These are phyloP conservation scores for Mechanitis messenoides DNA, from an alignment of 2,888 invertebrate species.

Conservation along the genomic window DNA sequence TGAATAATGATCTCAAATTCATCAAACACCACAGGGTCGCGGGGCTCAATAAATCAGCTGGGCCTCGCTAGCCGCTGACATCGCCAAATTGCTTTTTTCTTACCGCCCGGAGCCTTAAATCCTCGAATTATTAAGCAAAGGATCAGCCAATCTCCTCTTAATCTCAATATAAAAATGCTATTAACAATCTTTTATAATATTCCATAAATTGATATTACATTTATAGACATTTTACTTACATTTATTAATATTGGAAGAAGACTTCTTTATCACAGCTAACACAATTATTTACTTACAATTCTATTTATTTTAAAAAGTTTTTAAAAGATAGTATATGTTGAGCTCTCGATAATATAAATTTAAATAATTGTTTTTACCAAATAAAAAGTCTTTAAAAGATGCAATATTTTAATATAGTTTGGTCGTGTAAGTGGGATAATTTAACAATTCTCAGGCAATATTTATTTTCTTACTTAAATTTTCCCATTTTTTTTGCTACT, in stretches of 20 bases:
- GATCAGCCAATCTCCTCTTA: slow-evolving; percentile 10
- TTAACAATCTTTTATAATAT: slow-evolving; percentile 1
- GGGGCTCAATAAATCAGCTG: slow-evolving; percentile 32
- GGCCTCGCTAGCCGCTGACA: slow-evolving; percentile 30
- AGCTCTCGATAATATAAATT: too few species aligned
- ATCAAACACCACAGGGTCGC: slow-evolving; percentile 16
- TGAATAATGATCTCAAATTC: slow-evolving; percentile 15
- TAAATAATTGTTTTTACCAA: too few species aligned
- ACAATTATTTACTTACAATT: too few species aligned
- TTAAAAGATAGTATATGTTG: too few species aligned
- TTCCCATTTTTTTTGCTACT: too few species aligned
- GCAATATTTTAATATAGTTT: too few species aligned
- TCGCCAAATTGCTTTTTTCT: slow-evolving; percentile 33
- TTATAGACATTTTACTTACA: not conserved
- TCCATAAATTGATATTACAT: not conserved
- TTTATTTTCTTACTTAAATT: too few species aligned
- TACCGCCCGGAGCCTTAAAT: slow-evolving; percentile 24
- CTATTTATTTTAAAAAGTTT: too few species aligned
- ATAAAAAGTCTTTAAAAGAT: too few species aligned
- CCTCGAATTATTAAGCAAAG: slow-evolving; percentile 11
- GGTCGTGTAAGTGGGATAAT: too few species aligned
- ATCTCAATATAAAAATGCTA: not conserved
- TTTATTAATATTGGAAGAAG: not conserved
- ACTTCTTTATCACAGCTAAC: too few species aligned
- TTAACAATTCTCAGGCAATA: too few species aligned